phyloP scores from a whole-genome alignment of 2,888 invertebrate species.

The Bedellia somnulentella region DNA sequence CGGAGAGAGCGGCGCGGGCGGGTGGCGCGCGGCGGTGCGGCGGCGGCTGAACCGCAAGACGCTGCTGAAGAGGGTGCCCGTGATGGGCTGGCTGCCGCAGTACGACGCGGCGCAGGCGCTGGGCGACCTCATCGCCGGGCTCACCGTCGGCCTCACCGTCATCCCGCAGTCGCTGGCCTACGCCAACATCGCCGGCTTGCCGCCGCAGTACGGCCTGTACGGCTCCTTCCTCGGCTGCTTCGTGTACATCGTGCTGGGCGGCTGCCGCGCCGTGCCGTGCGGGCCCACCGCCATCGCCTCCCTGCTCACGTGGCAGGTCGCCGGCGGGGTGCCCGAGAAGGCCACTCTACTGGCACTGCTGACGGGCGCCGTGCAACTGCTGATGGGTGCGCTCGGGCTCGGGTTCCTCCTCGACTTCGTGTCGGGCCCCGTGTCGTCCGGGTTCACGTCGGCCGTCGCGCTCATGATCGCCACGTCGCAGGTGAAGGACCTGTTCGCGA shows the following conservation, averaged over 20 bases:
- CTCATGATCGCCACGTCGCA: constrained; percentile 89
- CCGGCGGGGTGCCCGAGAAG: constrained; percentile 67
- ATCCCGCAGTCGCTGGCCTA: constrained; percentile 89
- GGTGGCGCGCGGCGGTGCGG: constrained; percentile 38
- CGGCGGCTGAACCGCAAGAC: constrained; percentile 69
- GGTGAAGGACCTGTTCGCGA: constrained; percentile 79
- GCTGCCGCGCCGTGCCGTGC: constrained; percentile 89
- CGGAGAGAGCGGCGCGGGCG: constrained; percentile 30
- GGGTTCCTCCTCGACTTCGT: constrained; percentile 89
- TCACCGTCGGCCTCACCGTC: constrained; percentile 91
- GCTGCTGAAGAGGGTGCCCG: constrained; percentile 72
- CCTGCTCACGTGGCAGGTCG: constrained; percentile 78
- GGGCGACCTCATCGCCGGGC: constrained; percentile 87
- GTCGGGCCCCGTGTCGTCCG: constrained; percentile 85
- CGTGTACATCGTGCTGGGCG: constrained; percentile 87
- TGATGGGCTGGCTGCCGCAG: constrained; percentile 75
- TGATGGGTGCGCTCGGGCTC: constrained; percentile 82
- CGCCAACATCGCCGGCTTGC: constrained; percentile 77
- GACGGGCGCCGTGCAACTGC: constrained; percentile 71
- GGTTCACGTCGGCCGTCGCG: constrained; percentile 89
- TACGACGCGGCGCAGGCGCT: constrained; percentile 73
- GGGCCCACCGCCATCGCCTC: constrained; percentile 93
- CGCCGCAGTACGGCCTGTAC: constrained; percentile 87
- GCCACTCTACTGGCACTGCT: constrained; percentile 77
- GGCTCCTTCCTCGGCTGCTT: constrained; percentile 92